Percentiles rank a stretch among this genome's conserved stretches.
Conservation (phyloP, 2,113 vertebrate species). For the Apaloderma vittatum region DNA sequence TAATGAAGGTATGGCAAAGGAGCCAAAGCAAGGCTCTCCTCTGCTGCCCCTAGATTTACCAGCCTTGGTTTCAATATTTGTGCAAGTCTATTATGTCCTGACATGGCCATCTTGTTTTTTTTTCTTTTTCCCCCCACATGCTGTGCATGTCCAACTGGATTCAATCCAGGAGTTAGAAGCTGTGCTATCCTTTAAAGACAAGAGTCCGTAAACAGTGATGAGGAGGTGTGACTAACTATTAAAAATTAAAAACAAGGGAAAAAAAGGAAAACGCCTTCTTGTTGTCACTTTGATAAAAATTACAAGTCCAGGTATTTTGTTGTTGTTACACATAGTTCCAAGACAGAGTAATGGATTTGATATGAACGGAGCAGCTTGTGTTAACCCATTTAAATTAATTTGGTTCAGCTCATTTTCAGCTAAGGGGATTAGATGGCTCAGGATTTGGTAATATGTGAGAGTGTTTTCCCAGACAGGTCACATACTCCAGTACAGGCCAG, state of each 20-base stretch:
- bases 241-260: not conserved
- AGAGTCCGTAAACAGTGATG: not conserved
- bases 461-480: slow-evolving; percentile 21
- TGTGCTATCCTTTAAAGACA: not conserved
- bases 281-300: slow-evolving; percentile 47
- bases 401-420: slow-evolving; percentile 18
- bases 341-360: not conserved
- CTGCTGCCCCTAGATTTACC: not conserved
- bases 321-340: slow-evolving; percentile 41
- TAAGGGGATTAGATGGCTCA: slow-evolving; percentile 34
- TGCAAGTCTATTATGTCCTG: not conserved
- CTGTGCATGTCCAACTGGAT: not conserved
- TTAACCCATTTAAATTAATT: slow-evolving; percentile 62
- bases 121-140: not conserved
- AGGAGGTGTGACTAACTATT: slow-evolving; percentile 35
- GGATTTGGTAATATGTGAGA: not conserved
- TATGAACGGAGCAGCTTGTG: not conserved
- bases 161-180: not conserved
- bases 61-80: not conserved
- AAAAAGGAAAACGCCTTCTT: slow-evolving; percentile 17
- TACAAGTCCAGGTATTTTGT: slow-evolving; percentile 3
- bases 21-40: not conserved
- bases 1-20: not conserved
- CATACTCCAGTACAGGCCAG: not conserved
- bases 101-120: not conserved